Evolutionary conservation across 2,888 invertebrate species (phyloP).

Genomic region (Temnothorax ravouxi): DNA sequence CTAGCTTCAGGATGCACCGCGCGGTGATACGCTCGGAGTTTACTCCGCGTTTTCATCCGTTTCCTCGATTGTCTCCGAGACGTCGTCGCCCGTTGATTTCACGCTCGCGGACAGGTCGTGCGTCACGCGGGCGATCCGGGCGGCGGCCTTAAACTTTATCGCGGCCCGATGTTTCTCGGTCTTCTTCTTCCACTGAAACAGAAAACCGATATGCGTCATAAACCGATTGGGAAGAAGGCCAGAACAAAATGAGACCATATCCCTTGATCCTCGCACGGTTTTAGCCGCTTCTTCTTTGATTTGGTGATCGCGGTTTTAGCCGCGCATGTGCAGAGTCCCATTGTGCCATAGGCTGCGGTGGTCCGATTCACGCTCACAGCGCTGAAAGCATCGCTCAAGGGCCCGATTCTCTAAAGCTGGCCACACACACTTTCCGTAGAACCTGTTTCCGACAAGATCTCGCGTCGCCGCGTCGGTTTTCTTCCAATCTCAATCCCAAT

Average conservation of each 20-base stretch:
- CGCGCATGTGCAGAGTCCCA: background rate
- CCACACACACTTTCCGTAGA: no score
- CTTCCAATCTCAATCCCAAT: no score
- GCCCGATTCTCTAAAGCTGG: no score
- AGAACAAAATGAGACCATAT: background rate
- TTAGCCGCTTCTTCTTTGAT: background rate
- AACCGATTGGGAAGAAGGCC: background rate
- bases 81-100: constrained; percentile 66
- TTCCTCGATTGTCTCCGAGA: constrained; percentile 67
- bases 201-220: background rate
- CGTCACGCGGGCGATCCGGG: constrained; percentile 88
- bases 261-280: background rate
- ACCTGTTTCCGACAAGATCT: no score
- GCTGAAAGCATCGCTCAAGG: no score
- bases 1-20: background rate
- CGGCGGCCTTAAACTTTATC: constrained; percentile 90
- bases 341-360: background rate
- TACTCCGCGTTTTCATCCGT: constrained; percentile 69
- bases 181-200: constrained; percentile 90
- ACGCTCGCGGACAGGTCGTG: constrained; percentile 80
- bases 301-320: background rate
- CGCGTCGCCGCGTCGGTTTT: no score
- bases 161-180: constrained; percentile 89
- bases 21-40: background rate
- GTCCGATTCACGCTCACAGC: no score